Conservation (phyloP, 2,888 invertebrate species). For the Psococerastis gibbosa region DNA sequence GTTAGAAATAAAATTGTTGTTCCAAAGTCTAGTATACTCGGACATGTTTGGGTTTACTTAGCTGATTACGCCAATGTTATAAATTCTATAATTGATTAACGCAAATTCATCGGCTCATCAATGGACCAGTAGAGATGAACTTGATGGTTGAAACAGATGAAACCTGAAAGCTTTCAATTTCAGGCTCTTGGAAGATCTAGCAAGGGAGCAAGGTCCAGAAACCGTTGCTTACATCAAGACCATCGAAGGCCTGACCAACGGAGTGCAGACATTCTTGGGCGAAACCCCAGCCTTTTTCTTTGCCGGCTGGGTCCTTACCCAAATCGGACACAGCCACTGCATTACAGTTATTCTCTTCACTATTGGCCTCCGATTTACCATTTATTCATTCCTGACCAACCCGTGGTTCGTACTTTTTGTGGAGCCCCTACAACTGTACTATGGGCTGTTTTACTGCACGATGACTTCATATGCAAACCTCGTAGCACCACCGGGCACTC, state of each 20-base stretch:
- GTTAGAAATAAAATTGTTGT: too few relatives aligned
- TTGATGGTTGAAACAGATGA: too few relatives aligned
- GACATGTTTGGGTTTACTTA: too few relatives aligned
- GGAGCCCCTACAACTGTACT: conserved; percentile 30
- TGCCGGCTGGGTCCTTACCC: conserved; percentile 26
- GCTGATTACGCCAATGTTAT: too few relatives aligned
- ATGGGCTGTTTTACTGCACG: conserved; percentile 26
- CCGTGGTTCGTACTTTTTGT: conserved; percentile 29
- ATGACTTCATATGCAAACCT: conserved; percentile 25
- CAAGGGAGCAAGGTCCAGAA: conserved; percentile 1
- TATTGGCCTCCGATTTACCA: conserved; percentile 27
- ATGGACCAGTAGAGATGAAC: too few relatives aligned
- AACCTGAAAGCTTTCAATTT: too few relatives aligned
- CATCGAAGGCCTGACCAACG: conserved; percentile 26
- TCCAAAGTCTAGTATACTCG: too few relatives aligned
- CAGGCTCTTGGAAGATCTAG: conserved; percentile 11
- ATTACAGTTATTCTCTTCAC: conserved; percentile 27
- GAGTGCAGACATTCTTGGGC: conserved; percentile 25
- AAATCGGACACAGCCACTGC: conserved; percentile 26
- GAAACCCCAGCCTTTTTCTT: conserved; percentile 19
- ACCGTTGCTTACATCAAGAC: conserved; percentile 25
- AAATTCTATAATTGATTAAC: too few relatives aligned
- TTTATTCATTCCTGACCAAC: conserved; percentile 27
- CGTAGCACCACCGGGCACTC: conserved; percentile 23
- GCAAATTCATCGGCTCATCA: too few relatives aligned